Evolutionary conservation across 2,797 vertebrate genomes (phyloP), one percentile per base, ranked within the genome.

Genomic region (Urophycis tenuis): DNA sequence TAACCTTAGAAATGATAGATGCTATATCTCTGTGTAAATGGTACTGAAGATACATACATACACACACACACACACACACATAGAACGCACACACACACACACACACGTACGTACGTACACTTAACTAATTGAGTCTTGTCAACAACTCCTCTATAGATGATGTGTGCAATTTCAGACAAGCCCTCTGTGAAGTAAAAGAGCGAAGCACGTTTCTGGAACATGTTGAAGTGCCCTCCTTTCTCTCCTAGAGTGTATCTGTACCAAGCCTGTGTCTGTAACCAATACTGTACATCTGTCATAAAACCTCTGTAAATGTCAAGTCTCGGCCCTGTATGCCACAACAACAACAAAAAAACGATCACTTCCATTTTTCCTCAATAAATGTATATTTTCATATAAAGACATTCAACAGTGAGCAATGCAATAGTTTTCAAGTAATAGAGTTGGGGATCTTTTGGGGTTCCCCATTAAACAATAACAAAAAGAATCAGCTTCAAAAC

Each of bases 381-480:
- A 88, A 91, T 82, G 88, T 90, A 88, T 89, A 86, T 91, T 89
- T 91, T 87, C 81, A 86, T 91, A 91, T 84, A 91, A 93, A 93
- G 90, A 94, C 93, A 95, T 95, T 95, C 94, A 94, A 92, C 91
- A 91, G 94, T 90, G 91, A 94, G 92, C 91, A 90, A 93, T 75
- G 72, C 91, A 87, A 93, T 89, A 93, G 92, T 95, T 60, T 60
- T 96, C 95, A 96, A 95, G 95, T 95, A 95, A 92, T 93, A 93
- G 91, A 92, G 84, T 92, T 85, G 76, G 88, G 91, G 89, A 86
- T 88, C 87, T 87, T 83, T 75, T 45, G 78, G 79, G 89, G 84
- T 87, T 88, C 88, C 84, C 64, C 45, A 74, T 75, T 8, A 77
- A 79, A 86, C 82, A 82, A 77, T 76, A 82, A 81, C 78, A 80